These are phyloP conservation scores for Caenorhabditis panamensis DNA, from an alignment of 2,888 invertebrate species.

Conservation along the genomic window DNA sequence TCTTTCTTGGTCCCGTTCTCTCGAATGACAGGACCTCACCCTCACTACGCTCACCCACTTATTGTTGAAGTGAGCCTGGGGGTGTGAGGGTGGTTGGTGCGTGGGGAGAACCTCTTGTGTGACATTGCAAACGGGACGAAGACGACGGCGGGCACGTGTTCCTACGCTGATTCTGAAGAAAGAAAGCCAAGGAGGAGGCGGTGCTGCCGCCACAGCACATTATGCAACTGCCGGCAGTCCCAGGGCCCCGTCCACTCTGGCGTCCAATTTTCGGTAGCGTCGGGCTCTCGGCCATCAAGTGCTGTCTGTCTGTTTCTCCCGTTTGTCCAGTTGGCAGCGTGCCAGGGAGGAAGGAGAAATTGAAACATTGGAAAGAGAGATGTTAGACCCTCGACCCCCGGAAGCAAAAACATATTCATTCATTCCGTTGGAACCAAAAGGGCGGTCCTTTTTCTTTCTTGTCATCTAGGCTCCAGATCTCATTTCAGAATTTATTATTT, in stretches of 20 bases:
- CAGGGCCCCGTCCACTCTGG: slow-evolving; percentile 19
- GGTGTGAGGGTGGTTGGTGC: slow-evolving; percentile 45
- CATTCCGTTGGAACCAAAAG: slow-evolving; percentile 21
- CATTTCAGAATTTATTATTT: slow-evolving; percentile 58
- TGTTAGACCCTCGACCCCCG: slow-evolving; percentile 4
- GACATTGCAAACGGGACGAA: slow-evolving; percentile 44
- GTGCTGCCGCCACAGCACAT: slow-evolving; percentile 24
- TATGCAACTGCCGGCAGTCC: slow-evolving; percentile 40
- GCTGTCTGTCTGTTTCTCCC: slow-evolving; percentile 39
- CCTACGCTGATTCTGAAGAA: slow-evolving; percentile 36
- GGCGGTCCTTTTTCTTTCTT: slow-evolving; percentile 30
- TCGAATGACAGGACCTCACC: slow-evolving; percentile 35
- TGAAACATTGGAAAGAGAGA: slow-evolving; percentile 38
- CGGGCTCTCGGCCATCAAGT: slow-evolving; percentile 51
- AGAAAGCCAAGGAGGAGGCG: slow-evolving; percentile 12
- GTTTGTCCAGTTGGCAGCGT: slow-evolving; percentile 45
- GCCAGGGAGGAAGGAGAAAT: slow-evolving; percentile 43
- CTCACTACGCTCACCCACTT: slow-evolving; percentile 37
- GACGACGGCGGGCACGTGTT: slow-evolving; percentile 50
- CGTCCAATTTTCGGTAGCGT: slow-evolving; percentile 44
- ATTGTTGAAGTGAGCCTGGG: slow-evolving; percentile 54
- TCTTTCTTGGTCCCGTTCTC: slow-evolving; percentile 32
- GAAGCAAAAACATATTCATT: slow-evolving; percentile 51
- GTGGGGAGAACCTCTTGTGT: slow-evolving; percentile 44
- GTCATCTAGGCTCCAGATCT: slow-evolving; percentile 23